Conservation (phyloP, 2,113 vertebrate genomes). For the Tetrao urogallus region DNA sequence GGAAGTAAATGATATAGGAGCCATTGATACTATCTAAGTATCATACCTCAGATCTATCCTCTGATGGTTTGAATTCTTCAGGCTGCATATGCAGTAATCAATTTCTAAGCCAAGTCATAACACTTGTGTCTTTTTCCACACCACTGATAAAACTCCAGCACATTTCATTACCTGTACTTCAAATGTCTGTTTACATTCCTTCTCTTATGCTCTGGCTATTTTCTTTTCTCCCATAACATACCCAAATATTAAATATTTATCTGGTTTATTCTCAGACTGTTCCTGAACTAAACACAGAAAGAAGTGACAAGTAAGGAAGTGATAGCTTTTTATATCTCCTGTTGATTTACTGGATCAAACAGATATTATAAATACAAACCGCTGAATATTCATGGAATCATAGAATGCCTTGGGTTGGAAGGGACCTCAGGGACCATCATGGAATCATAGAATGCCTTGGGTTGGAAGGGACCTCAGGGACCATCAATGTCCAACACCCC, state of each 20-base stretch:
- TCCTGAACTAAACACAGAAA: neutral
- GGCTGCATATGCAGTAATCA: neutral
- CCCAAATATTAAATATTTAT: neutral
- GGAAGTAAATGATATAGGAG: neutral
- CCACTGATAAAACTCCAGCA: neutral
- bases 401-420: no score
- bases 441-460: no score
- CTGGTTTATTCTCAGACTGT: neutral
- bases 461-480: no score
- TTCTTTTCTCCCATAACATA: neutral
- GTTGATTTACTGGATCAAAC: neutral
- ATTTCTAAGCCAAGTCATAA: neutral
- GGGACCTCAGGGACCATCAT: no score
- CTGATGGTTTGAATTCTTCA: neutral
- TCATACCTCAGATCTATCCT: neutral
- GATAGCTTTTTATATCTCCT: neutral
- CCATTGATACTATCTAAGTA: neutral
- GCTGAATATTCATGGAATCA: neutral
- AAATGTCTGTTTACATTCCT: neutral
- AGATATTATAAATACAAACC: neutral
- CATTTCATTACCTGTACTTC: neutral
- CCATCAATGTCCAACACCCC: no score
- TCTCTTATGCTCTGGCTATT: neutral
- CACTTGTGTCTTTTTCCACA: neutral
- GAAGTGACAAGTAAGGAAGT: neutral